Evolutionary conservation across 1,140 invertebrate genomes (phyloP).

Genomic region (Drosophila kepulauana): DNA sequence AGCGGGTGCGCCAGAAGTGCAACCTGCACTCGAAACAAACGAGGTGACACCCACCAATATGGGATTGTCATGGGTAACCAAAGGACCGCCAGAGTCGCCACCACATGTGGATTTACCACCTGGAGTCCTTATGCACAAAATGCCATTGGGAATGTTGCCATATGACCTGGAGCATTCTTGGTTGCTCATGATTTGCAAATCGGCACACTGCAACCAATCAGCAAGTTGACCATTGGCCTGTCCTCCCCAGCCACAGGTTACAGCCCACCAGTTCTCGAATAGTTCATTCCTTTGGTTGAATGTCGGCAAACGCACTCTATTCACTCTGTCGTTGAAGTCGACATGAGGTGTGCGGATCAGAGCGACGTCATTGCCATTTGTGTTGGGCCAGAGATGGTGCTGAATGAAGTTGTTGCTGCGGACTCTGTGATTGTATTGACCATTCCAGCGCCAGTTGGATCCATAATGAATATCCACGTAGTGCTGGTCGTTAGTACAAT

Average conservation of each 20-base stretch:
- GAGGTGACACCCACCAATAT: constrained; percentile 85
- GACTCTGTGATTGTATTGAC: constrained; percentile 50
- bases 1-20: constrained; percentile 73
- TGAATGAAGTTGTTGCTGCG: constrained; percentile 52
- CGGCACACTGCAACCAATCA: constrained; percentile 55
- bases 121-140: constrained; percentile 55
- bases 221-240: constrained; percentile 52
- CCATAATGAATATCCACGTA: constrained; percentile 66
- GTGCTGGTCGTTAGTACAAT: constrained; percentile 84
- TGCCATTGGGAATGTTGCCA: constrained; percentile 32
- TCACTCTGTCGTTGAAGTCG: constrained; percentile 34
- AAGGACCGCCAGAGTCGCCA: constrained; percentile 87
- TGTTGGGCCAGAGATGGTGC: constrained; percentile 52
- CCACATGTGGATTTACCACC: constrained; percentile 60
- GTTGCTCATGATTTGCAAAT: constrained; percentile 62
- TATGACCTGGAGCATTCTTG: constrained; percentile 45
- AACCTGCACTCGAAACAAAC: constrained; percentile 45
- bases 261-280: constrained; percentile 50
- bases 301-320: constrained; percentile 51
- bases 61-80: constrained; percentile 80
- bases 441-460: constrained; percentile 51
- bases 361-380: constrained; percentile 57
- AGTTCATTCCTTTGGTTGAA: constrained; percentile 33
- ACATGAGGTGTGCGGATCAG: constrained; percentile 56
- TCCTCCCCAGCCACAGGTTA: constrained; percentile 67